Evolutionary conservation across 1,140 invertebrate species (phyloP), one percentile per base, ranked within the genome.

Genomic region (Delia radicum): DNA sequence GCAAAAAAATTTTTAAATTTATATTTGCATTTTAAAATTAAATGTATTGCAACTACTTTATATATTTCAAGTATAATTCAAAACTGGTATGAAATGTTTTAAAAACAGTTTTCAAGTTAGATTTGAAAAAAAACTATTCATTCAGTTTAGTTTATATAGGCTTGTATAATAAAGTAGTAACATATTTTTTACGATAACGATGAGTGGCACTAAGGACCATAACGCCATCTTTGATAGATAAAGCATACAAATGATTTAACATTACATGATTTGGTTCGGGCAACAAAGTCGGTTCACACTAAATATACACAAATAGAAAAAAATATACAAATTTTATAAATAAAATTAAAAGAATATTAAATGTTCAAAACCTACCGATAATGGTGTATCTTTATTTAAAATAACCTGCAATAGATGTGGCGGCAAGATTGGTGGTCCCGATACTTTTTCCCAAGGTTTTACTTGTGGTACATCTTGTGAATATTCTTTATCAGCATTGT

Each of bases 181-280:
- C 98, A 89, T 99, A 99, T 90, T 99, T 99, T 89, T 99, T 98
- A 69, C 97, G 91, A 87, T 98, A 99, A 77, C 98, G 90, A 88
- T 99, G 97, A 10, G 97, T 99, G 1, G 97, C 96, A 82, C 96
- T 98, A 3, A 99, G 88, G 28, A 99, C 98, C 96, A 99, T 99
- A 1, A 99, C 98, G 55, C 98, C 98, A 88, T 99, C 98, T 89
- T 99, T 99, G 81, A 99, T 99, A 46, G 97, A 98, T 75, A 99
- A 89, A 18, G 98, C 98, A 89, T 99, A 99, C n/a, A 99, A 88
- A 89, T 99, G 98, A 88, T 99, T 99, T 78, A 99, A 89, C 98
- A 99, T 99, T 1, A 99, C 98, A 87, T 99, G 97, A 87, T 99
- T 99, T 79, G 98, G 97, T 88, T 99, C 97, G n/a, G 98, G 98